A percentile compares a stretch with the other conserved stretches of the same genome.
Evolutionary conservation across 1,140 invertebrate genomes (phyloP).

Genomic region (Drosophila burlai): DNA sequence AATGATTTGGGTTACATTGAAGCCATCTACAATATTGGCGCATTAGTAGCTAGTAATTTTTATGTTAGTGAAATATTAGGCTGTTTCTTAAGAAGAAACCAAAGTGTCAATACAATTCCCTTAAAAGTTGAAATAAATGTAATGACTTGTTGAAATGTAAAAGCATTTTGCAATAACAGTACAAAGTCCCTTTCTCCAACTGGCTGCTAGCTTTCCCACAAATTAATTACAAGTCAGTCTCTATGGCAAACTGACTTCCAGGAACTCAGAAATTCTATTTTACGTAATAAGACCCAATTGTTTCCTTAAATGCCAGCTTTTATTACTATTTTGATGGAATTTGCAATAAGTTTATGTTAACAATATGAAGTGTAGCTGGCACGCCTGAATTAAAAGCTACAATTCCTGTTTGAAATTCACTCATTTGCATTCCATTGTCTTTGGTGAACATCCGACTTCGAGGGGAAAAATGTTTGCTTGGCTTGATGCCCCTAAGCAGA

Average conservation of each 20-base stretch:
- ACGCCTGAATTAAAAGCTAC: constrained; percentile 2
- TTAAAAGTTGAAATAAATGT: background rate
- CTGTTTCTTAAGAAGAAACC: background rate
- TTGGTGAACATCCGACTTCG: constrained; percentile 2
- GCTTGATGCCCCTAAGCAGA: constrained; percentile 16
- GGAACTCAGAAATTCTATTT: background rate
- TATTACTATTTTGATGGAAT: background rate
- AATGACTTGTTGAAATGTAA: background rate
- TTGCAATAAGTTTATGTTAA: background rate
- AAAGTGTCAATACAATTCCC: background rate
- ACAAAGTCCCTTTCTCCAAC: background rate
- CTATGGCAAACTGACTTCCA: background rate
- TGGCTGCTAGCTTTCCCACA: background rate
- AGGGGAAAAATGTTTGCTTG: constrained; percentile 10
- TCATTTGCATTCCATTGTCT: constrained; percentile 39
- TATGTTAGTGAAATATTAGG: too few relatives aligned
- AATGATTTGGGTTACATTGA: too few relatives aligned
- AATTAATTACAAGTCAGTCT: background rate
- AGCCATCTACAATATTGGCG: too few relatives aligned
- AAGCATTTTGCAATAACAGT: background rate
- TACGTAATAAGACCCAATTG: background rate
- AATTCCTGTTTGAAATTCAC: constrained; percentile 5
- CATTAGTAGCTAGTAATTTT: too few relatives aligned
- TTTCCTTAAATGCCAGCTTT: background rate
- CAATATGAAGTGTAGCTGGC: background rate